Percentiles rank a stretch among this genome's conserved stretches.
phyloP scores from a whole-genome alignment of 2,113 vertebrate species.

The Antennarius striatus region DNA sequence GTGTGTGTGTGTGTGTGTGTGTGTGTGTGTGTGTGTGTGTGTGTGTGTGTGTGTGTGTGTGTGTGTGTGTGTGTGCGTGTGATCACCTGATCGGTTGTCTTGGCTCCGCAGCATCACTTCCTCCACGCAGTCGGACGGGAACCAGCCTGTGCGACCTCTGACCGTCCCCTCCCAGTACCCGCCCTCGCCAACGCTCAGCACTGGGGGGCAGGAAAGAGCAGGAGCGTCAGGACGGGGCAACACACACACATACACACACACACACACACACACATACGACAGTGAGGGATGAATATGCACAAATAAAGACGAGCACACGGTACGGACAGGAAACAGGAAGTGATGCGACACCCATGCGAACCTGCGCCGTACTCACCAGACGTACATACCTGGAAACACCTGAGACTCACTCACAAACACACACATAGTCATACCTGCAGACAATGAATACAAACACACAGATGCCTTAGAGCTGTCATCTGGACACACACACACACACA shows the following conservation, averaged over 20 bases:
- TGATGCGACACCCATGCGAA: constrained; percentile 60
- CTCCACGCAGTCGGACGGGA: constrained; percentile 92
- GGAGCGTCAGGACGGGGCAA: constrained; percentile 28
- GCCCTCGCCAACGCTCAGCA: constrained; percentile 91
- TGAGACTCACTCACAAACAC: constrained; percentile 77
- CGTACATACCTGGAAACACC: constrained; percentile 77
- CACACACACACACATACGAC: constrained; percentile 12
- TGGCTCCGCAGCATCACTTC: constrained; percentile 88
- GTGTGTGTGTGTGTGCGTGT: background rate
- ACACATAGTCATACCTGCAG: constrained; percentile 78
- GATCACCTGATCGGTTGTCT: constrained; percentile 86
- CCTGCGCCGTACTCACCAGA: constrained; percentile 73
- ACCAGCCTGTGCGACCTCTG: constrained; percentile 90
- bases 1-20: too few species aligned
- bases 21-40: background rate
- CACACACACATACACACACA: background rate
- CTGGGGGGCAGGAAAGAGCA: constrained; percentile 64
- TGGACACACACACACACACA: constrained; percentile 10
- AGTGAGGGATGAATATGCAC: constrained; percentile 38
- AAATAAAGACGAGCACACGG: constrained; percentile 24
- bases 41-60: constrained; percentile 12
- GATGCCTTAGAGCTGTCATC: constrained; percentile 64
- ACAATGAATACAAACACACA: constrained; percentile 75
- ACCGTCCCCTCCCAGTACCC: constrained; percentile 95
- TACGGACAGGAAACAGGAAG: constrained; percentile 35